Evolutionary conservation across 2,888 invertebrate genomes (phyloP).

Genomic region (Lasioglossum oenotherae): DNA sequence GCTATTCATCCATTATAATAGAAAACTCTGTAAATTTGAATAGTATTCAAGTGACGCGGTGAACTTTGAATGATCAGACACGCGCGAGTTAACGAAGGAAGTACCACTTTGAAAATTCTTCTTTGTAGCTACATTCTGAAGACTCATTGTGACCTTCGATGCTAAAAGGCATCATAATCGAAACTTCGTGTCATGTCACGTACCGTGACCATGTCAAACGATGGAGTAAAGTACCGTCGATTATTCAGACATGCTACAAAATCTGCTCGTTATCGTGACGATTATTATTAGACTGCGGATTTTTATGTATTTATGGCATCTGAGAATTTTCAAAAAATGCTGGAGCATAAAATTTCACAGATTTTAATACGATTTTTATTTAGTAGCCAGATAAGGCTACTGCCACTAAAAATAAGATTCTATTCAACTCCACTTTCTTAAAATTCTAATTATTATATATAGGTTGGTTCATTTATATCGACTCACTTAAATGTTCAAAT

Average conservation of each 20-base stretch:
- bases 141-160: constrained; percentile 33
- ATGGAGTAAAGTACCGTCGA: background rate
- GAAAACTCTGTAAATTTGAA: constrained; percentile 10
- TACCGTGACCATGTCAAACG: background rate
- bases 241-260: background rate
- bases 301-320: too few relatives aligned
- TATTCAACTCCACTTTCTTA: too few relatives aligned
- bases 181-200: constrained; percentile 39
- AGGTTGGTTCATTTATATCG: too few relatives aligned
- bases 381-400: too few relatives aligned
- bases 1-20: background rate
- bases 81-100: constrained; percentile 33
- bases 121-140: constrained; percentile 47
- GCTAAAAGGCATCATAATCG: constrained; percentile 57
- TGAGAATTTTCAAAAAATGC: too few relatives aligned
- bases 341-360: too few relatives aligned
- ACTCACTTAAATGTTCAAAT: too few relatives aligned
- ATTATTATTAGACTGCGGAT: too few relatives aligned
- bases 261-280: background rate
- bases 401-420: too few relatives aligned
- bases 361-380: too few relatives aligned
- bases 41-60: background rate
- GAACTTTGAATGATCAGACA: constrained; percentile 11
- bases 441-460: too few relatives aligned
- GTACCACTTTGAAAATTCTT: constrained; percentile 60